These are phyloP conservation scores for Xenops minutus DNA, from an alignment of 2,797 vertebrate genomes.

Conservation along the genomic window DNA sequence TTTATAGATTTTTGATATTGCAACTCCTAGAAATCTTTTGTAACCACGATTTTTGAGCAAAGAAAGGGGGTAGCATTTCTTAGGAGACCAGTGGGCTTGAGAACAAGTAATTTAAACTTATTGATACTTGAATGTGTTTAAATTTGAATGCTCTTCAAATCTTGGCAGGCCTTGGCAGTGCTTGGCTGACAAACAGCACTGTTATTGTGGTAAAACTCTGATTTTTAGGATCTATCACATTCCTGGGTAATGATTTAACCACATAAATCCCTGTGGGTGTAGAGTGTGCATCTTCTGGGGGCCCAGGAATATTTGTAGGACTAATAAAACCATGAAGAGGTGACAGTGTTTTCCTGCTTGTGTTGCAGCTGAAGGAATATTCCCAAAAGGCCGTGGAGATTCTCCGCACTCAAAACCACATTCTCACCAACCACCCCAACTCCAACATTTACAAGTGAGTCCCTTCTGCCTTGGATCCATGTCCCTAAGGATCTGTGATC, in stretches of 20 bases:
- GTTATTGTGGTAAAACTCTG: neutral
- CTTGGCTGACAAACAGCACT: neutral
- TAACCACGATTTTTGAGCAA: neutral
- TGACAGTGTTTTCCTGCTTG: neutral
- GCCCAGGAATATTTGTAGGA: neutral
- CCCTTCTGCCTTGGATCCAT: neutral
- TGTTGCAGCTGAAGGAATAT: slow-evolving; percentile 91
- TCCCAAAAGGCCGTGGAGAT: slow-evolving; percentile 99
- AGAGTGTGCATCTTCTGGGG: neutral
- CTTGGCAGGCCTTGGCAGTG: neutral
- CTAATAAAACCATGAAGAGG: neutral
- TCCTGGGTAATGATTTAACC: neutral
- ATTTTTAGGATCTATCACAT: neutral
- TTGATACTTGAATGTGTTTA: neutral
- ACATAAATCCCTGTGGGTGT: neutral
- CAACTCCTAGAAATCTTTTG: neutral
- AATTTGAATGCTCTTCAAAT: neutral
- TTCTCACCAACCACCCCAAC: slow-evolving; percentile 98
- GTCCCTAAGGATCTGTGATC: neutral
- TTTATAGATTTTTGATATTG: neutral
- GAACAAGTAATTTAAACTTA: neutral
- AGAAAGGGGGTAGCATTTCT: neutral
- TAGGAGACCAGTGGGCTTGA: neutral
- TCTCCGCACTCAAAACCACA: slow-evolving; percentile 95
- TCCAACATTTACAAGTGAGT: slow-evolving; percentile 99